Evolutionary conservation across 1,140 invertebrate genomes (phyloP).

Genomic region (Stenopsyche tienmushanensis): DNA sequence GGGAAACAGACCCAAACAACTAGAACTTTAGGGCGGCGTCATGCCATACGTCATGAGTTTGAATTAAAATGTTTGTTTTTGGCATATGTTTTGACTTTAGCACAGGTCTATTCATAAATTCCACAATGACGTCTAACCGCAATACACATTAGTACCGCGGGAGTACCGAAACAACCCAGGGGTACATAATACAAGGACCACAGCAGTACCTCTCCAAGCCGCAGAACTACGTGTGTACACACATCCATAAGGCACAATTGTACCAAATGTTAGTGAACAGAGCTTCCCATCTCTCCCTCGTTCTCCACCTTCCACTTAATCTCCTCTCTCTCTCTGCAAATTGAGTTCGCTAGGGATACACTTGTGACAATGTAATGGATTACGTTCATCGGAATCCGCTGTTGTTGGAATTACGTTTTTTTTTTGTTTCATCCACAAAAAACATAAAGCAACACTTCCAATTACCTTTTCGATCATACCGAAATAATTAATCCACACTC

Average conservation of each 20-base stretch:
- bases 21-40: no score
- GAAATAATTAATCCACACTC: background rate
- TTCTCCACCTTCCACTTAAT: background rate
- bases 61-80: background rate
- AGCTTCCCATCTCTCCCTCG: background rate
- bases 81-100: background rate
- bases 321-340: background rate
- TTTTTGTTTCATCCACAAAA: background rate
- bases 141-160: constrained; percentile 11
- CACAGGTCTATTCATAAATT: constrained; percentile 16
- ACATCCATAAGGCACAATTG: background rate
- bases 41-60: no score
- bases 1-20: no score
- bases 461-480: background rate
- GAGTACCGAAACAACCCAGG: constrained; percentile 4
- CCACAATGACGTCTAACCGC: constrained; percentile 18
- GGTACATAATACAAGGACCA: background rate
- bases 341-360: background rate
- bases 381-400: background rate
- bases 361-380: background rate
- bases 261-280: background rate
- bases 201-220: background rate
- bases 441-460: background rate
- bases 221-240: background rate
- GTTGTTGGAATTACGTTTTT: background rate